Base-by-base conservation (phyloP, 2,113 vertebrate genomes). In the Perca flavescens region DNA sequence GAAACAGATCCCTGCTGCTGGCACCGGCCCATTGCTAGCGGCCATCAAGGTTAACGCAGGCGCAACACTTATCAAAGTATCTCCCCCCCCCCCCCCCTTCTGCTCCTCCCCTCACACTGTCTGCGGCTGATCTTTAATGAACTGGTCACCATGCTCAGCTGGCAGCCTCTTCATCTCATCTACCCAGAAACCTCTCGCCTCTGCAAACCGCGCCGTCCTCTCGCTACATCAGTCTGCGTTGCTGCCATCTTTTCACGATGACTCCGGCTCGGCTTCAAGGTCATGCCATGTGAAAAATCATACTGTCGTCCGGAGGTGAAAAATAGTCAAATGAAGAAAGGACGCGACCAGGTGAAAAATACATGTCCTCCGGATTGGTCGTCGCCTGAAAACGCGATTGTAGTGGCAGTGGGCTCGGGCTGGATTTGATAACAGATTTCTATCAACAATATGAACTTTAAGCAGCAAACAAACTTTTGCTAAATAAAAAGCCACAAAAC, bases 11-110 rank as follows among this genome's bases (percentile, higher is more conserved):
- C 80, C 52, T 74, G 75, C 85, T 93, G 93, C 95, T 95, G 93
- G 94, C 92, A 80, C 71, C 70, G 74, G 85, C 83, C 86, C 86
- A 82, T 54, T 79, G 88, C 91, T 73, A 82, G 95, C 91, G 95
- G 95, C 96, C 96, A 97, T 97, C 97, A 98, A 99, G 97, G 97
- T 98, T 98, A 98, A 97, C 95, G 92, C 95, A 96, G 96, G 96
- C 94, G 94, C 94, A 96, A 96, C 96, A 97, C 97, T 99, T 97
- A 97, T 97, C 97, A 97, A 97, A 96, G 92, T 96, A 96, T 96
- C 96, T 95, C 92, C 94, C 92, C 94, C 94, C n/a, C n/a, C 95
- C 68, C 92, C 93, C 96, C 94, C 88, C 92, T 93, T 96, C 94
- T 92, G 86, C 90, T 94, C 94, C 96, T 94, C 95, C 96, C 84